Conservation (phyloP, 2,113 vertebrate species). For the Pseudonaja textilis region DNA sequence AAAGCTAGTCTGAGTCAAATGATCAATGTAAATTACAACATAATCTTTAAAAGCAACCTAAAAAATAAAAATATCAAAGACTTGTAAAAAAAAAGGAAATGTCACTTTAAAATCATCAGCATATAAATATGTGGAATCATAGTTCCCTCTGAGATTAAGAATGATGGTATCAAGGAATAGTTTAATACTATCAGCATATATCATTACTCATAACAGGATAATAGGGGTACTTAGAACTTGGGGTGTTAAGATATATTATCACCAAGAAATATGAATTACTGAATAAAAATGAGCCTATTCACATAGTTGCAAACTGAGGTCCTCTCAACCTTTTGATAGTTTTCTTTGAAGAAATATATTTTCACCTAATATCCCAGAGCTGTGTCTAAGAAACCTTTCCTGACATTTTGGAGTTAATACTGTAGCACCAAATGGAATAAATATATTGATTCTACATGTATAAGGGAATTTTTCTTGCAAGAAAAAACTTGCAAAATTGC, state of each 20-base stretch:
- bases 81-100: neutral
- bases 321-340: neutral
- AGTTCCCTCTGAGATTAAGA: neutral
- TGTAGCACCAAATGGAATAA: neutral
- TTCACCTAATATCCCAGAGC: neutral
- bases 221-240: neutral
- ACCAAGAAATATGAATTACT: neutral
- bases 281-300: neutral
- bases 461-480: neutral
- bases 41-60: neutral
- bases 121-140: neutral
- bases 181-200: neutral
- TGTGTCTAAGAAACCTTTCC: neutral
- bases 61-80: neutral
- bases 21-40: neutral
- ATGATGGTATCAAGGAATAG: neutral
- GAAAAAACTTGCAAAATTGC: neutral
- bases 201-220: neutral
- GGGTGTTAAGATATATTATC: neutral
- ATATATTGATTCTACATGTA: neutral
- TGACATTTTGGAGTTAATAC: neutral
- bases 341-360: neutral
- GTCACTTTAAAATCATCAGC: neutral
- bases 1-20: neutral
- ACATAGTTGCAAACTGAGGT: neutral